Conservation (phyloP, 2,113 vertebrate genomes). For the Zosterops japonicus region DNA sequence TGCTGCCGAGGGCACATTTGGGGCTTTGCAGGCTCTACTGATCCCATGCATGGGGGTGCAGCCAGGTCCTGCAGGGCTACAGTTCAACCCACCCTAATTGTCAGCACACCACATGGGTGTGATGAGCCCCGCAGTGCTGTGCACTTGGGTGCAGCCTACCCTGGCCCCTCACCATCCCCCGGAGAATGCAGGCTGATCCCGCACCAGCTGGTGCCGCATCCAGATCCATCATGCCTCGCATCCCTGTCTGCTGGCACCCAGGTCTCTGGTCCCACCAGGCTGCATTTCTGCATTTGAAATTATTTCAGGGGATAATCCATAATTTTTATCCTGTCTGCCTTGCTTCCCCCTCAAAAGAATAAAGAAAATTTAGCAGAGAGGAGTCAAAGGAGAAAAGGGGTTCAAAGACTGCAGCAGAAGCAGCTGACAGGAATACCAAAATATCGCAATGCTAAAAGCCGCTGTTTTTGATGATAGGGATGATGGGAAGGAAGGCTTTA, state of each 20-base stretch:
- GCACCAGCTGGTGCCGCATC: not conserved
- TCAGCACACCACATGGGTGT: accelerated
- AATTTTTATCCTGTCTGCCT: not conserved
- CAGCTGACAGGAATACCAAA: not conserved
- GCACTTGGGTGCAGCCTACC: not conserved
- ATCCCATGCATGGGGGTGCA: accelerated
- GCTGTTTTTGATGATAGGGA: not conserved
- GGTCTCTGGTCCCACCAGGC: not conserved
- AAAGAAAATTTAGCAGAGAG: not conserved
- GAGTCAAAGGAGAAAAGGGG: not conserved
- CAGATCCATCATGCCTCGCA: not conserved
- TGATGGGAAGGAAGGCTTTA: not conserved
- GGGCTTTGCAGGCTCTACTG: not conserved
- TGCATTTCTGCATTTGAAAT: not conserved
- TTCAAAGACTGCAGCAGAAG: not conserved
- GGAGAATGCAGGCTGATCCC: not conserved
- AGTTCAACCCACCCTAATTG: not conserved
- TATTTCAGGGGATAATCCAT: not conserved
- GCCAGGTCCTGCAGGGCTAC: not conserved
- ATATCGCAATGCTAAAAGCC: not conserved
- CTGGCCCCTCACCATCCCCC: not conserved
- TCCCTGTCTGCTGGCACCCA: not conserved
- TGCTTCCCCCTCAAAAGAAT: not conserved
- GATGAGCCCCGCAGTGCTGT: not conserved
- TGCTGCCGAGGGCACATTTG: accelerated